Evolutionary conservation across 53 echinoderm and acorn worm genomes (phyloP), one percentile per base, ranked within the genome.

Genomic region (Zoroaster sp.): DNA sequence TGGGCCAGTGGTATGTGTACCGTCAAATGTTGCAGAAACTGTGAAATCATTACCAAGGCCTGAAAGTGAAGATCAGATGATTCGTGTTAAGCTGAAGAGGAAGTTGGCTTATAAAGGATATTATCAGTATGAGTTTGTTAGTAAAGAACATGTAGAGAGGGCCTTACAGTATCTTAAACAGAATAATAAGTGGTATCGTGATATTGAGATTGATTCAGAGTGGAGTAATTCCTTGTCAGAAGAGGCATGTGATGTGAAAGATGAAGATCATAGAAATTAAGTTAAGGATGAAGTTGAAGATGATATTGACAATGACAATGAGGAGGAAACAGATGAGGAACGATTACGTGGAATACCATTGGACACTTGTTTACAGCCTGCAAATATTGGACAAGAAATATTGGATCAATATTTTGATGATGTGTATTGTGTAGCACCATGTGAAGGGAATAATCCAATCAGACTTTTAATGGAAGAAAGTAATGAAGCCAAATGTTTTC

Each of bases 81-180:
- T 93, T 20, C 68, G 78, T 28, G 89, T 91, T 1, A 91, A 93
- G 53, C 32, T 93, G 28, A 93, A 95, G 43, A 65, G 91, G 30
- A 93, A 93, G 39, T 75, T 95, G 54, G 18, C 72, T 0, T 95
- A 93, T 70, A 93, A 89, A 83, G 76, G 87, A 0, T 45, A 94
- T 77, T 92, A 92, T 88, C 35, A 90, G 72, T 89, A 90, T 70
- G 59, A 94, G 73, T 90, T 92, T 74, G 89, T 93, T 15, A 54
- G 91, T 18, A 88, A 46, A 68, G 75, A 54, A 11, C 88, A 93
- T 47, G 71, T 95, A 5, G 54, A 81, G 0, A 86, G 35, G n/a
- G 94, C 92, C 14, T 47, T 92, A 5, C 74, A 80, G 1, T 94
- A 88, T 74, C 79, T 96, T 3, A 72, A 90, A 54, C 20, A 33